Evolutionary conservation across 2,797 vertebrate species (phyloP), one percentile per base, ranked within the genome.

Genomic region (Glyptemys insculpta): DNA sequence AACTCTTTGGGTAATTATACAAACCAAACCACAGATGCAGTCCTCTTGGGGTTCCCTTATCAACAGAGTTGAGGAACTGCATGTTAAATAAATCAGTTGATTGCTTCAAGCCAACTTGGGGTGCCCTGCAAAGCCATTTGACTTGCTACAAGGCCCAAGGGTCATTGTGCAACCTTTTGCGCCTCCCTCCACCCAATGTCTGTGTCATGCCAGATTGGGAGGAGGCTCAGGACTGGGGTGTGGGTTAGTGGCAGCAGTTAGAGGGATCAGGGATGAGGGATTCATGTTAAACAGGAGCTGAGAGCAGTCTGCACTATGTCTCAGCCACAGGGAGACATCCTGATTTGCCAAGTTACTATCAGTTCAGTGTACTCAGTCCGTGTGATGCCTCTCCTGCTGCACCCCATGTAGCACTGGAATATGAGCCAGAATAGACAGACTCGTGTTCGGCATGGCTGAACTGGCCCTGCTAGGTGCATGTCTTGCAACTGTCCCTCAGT

Each of bases 21-120:
- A 54, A 54, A 54, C 54, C 59, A 80, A 95, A 37, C 11, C 0
- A 0, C 57, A 87, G 53, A 25, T 83, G 83, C 37, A 34, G 37
- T 8, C 56, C 6, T 23, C 57, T 74, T 34, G 53, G 49, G 44
- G 5, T 14, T 19, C 88, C 52, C 6, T 3, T 27, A 23, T 81
- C 4, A 8, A 5, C 0, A 1, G 1, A 8, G 31, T 21, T 78
- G 53, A 81, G 80, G 18, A 85, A 27, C 19, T 9, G 34, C 1
- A 0, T 85, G 14, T 92, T 52, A 29, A 2, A 50, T 34, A 62
- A 91, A 53, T 37, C 59, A 86, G 16, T 3, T 57, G 50, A 57
- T 4, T 3, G 23, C 14, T 62, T 16, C 29, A 62, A 62, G 29
- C 3, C 57, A 62, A 14, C 29, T 3, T 31, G 29, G 29, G 31